phyloP scores from a whole-genome alignment of 2,113 vertebrate genomes.

The Prietella phreatophila region DNA sequence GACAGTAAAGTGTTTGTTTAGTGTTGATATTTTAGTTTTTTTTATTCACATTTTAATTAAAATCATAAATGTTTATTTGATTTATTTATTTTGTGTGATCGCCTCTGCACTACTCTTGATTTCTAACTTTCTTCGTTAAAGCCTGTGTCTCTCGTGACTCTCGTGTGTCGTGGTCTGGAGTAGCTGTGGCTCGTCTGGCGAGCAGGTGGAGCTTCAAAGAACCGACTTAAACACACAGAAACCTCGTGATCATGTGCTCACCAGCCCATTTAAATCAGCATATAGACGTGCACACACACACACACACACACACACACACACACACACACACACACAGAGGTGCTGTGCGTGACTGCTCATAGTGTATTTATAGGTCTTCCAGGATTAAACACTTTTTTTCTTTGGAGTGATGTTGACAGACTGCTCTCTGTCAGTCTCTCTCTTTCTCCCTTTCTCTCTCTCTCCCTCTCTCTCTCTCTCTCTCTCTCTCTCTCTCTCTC shows the following conservation, averaged over 20 bases:
- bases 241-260: slow-evolving; percentile 29
- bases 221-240: not conserved
- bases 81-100: not conserved
- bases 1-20: too few species aligned
- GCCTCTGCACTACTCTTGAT: not conserved
- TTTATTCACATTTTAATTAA: not conserved
- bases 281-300: not conserved
- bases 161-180: not conserved
- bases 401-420: slow-evolving; percentile 36
- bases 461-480: not conserved
- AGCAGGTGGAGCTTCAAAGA: slow-evolving; percentile 45
- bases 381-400: slow-evolving; percentile 40
- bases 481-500: not conserved
- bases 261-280: slow-evolving; percentile 13
- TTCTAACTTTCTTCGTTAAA: not conserved
- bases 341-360: slow-evolving; percentile 13
- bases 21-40: not conserved
- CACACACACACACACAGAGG: slow-evolving; percentile 12
- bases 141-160: not conserved
- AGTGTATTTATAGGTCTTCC: slow-evolving; percentile 45
- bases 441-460: not conserved
- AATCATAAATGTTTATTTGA: not conserved
- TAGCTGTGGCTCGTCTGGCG: slow-evolving; percentile 41
- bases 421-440: not conserved
- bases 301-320: slow-evolving; percentile 18